Evolutionary conservation across 2,888 invertebrate genomes (phyloP), one percentile per base, ranked within the genome.

Genomic region (Zaprionus obscuricornis): DNA sequence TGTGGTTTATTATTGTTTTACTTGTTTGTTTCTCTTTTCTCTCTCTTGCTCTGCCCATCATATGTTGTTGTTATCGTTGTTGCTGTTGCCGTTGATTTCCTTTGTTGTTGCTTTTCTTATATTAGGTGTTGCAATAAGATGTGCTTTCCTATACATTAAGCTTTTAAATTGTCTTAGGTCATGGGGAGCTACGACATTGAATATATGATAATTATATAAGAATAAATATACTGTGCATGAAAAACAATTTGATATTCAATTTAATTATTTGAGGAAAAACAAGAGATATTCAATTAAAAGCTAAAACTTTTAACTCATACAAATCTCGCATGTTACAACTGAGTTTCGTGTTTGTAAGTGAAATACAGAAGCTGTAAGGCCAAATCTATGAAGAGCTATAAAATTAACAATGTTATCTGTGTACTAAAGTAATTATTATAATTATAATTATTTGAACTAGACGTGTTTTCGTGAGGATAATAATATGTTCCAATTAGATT

Each of bases 1-100:
- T 78, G 77, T 60, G 76, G 81, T 56, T 39, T 60, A 36, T 36
- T 64, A 60, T 62, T 54, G 51, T 70, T 72, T 47, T 52, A n/a
- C n/a, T n/a, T n/a, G n/a, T n/a, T n/a, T n/a, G n/a, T 42, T 13
- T 20, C 7, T 6, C 27, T 46, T 54, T 52, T 42, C 14, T 37
- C 46, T 60, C 39, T 49, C 46, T 18, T 39, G 43, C 58, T 62
- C 50, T 59, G 49, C 51, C 20, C 64, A 68, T 68, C 62, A 58
- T 47, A 43, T 70, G 74, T 64, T 68, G 65, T 73, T 79, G 75
- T 70, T 63, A 40, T 36, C 26, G 16, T 43, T 52, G 22, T 31
- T 56, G 54, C 27, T 13, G 45, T 34, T 54, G 22, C 40, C 27
- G 56, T 8, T 22, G 34, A n/a, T n/a, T n/a, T n/a, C n/a, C n/a